phyloP scores from a whole-genome alignment of 2,888 invertebrate genomes.

The Hanleya hanleyi region DNA sequence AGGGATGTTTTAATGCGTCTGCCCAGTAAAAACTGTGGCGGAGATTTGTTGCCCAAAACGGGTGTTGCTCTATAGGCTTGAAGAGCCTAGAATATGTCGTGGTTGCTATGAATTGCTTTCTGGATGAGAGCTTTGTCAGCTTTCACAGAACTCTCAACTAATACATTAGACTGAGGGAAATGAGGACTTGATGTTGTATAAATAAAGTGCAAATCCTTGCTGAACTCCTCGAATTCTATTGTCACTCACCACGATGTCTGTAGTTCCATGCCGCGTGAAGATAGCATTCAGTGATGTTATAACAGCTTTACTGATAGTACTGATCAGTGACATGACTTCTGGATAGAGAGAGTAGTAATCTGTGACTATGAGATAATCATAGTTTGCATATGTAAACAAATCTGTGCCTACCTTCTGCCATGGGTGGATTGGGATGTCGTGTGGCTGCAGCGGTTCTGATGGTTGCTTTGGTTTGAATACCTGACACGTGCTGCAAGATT shows the following conservation, averaged over 20 bases:
- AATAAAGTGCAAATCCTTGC: neutral
- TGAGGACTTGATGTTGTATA: neutral
- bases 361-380: neutral
- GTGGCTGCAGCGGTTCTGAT: neutral
- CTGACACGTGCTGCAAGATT: neutral
- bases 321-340: neutral
- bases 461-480: neutral
- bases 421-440: neutral
- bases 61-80: neutral
- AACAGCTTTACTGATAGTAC: neutral
- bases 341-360: constrained; percentile 9
- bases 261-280: neutral
- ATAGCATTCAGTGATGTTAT: neutral
- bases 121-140: neutral
- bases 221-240: constrained; percentile 1
- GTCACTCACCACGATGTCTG: neutral
- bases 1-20: too few species aligned
- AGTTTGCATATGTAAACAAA: neutral
- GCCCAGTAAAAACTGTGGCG: neutral
- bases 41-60: neutral
- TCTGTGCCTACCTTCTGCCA: constrained; percentile 6
- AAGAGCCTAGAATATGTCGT: neutral
- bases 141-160: neutral
- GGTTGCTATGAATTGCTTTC: neutral
- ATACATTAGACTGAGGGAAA: neutral